Conservation (phyloP, 2,888 invertebrate species). For the Encarsia formosa region DNA sequence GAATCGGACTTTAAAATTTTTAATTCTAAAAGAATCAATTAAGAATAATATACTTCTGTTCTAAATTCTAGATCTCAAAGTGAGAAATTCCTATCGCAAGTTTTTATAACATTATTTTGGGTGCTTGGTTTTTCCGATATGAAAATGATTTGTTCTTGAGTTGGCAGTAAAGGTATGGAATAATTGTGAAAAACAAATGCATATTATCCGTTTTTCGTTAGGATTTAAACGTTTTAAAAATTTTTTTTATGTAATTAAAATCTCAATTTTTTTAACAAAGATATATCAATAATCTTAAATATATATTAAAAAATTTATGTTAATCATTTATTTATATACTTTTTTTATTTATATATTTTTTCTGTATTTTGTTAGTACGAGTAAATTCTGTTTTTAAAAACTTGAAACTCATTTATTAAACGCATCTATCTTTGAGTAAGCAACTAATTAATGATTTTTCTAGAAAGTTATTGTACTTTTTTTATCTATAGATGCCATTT, state of each 20-base stretch:
- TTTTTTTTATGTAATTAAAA: constrained; percentile 9
- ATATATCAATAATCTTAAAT: constrained; percentile 8
- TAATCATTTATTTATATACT: not conserved
- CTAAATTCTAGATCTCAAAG: constrained; percentile 10
- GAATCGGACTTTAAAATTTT: constrained; percentile 17
- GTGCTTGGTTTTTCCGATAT: constrained; percentile 14
- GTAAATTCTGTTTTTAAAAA: constrained; percentile 6
- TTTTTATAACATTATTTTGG: not conserved
- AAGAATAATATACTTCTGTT: constrained; percentile 1
- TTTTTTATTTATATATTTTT: constrained; percentile 1
- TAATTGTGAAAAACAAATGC: constrained; percentile 21
- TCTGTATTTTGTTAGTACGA: constrained; percentile 2
- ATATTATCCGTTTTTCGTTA: constrained; percentile 2
- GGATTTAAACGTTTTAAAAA: constrained; percentile 1
- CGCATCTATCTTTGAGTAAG: constrained; percentile 4
- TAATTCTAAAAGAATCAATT: constrained; percentile 14
- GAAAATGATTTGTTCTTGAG: constrained; percentile 16
- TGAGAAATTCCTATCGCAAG: constrained; percentile 10
- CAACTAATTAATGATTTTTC: constrained; percentile 3
- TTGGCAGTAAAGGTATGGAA: constrained; percentile 20
- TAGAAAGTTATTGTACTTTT: not conserved
- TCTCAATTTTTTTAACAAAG: constrained; percentile 13
- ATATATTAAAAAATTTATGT: constrained; percentile 8
- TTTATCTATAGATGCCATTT: constrained; percentile 11
- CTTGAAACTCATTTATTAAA: constrained; percentile 1